Evolutionary conservation across 2,888 invertebrate genomes (phyloP), one percentile per base, ranked within the genome.

Genomic region (Oxytorus armatus): DNA sequence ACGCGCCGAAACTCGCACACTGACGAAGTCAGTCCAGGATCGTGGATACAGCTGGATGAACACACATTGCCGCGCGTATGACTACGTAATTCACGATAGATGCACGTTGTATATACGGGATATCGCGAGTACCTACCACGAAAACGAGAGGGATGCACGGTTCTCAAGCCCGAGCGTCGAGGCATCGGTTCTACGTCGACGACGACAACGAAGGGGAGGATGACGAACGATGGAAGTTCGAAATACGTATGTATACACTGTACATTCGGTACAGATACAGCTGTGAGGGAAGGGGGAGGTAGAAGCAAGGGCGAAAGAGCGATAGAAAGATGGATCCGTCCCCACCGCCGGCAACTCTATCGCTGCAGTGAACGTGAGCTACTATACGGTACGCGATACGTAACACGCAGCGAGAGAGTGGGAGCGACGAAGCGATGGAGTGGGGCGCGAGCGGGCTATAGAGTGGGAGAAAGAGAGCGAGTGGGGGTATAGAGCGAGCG

Each of bases 311-410:
- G 0, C 29, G 69, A 53, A 55, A 65, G 63, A 68, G 77, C 47
- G 53, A 74, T 47, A 42, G 79, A 68, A 66, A 49, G 53, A 70
- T 61, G 14, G 49, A 76, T 65, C 49, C n/a, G 53, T 39, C 57
- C 61, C 61, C 55, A 36, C 74, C 25, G 29, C 5, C 8, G n/a
- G 36, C 4, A 25, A 3, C 53, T 36, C 39, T 57, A 25, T 36
- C 65, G 39, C 49, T 65, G 16, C 55, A 49, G 8, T 53, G 51
- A 36, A 57, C 57, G 57, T 44, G 42, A 39, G 10, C 8, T 39
- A 39, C 11, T 11, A 10, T 51, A 66, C 18, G 39, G 49, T 33
- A 25, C 33, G 33, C 44, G 36, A 25, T 16, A 23, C 16, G 47
- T 47, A 29, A 55, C 18, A 47, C 29, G 25, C 25, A 18, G 10